These are phyloP conservation scores for Odontomachus brunneus DNA, from an alignment of 1,140 invertebrate species.

Conservation along the genomic window DNA sequence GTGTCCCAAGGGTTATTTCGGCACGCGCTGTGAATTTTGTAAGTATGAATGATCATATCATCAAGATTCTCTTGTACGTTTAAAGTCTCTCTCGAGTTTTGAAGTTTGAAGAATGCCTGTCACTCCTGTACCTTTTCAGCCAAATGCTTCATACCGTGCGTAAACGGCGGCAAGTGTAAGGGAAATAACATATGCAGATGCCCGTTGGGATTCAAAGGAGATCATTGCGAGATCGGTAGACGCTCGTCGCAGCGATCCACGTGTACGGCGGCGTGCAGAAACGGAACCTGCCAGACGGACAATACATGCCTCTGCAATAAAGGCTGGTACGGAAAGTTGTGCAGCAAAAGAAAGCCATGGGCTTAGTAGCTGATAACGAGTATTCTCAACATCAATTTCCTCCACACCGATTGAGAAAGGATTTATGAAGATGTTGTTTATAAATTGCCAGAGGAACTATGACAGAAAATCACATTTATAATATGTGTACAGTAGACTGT, in stretches of 20 bases:
- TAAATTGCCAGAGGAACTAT: neutral
- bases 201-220: slow-evolving; percentile 90
- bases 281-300: slow-evolving; percentile 89
- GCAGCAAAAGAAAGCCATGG: slow-evolving; percentile 88
- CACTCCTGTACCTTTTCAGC: slow-evolving; percentile 86
- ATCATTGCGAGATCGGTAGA: slow-evolving; percentile 94
- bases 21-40: slow-evolving; percentile 95
- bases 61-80: slow-evolving; percentile 11
- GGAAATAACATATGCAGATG: slow-evolving; percentile 95
- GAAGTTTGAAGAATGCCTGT: neutral
- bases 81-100: neutral
- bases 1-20: slow-evolving; percentile 95
- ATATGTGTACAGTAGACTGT: neutral
- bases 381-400: neutral
- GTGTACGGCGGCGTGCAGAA: slow-evolving; percentile 89
- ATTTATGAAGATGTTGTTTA: neutral
- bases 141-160: slow-evolving; percentile 95
- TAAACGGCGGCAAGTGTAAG: slow-evolving; percentile 94
- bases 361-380: slow-evolving; percentile 71
- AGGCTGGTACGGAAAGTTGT: slow-evolving; percentile 90
- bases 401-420: neutral
- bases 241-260: slow-evolving; percentile 88
- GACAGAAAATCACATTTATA: slow-evolving; percentile 4
- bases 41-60: slow-evolving; percentile 84
- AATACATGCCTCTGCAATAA: slow-evolving; percentile 90